Base-by-base conservation (phyloP, 2,113 vertebrate species). In the Myrmophylax atrothorax region DNA sequence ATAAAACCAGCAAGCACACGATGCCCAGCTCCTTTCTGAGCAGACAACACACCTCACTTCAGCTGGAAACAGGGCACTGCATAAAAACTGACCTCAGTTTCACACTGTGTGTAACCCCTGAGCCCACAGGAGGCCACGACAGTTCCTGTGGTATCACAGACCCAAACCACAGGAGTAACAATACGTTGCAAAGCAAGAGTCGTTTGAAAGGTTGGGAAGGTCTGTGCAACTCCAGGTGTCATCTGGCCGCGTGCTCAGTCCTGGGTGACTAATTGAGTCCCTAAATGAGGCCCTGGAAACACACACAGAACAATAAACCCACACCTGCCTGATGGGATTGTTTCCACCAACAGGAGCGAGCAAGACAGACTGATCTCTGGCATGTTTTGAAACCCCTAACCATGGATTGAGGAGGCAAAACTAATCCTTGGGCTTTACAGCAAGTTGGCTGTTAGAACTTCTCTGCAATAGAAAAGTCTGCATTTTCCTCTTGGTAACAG, bases 91-190 rank as follows among this genome's bases (percentile, higher is more conserved):
- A 17, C 14, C 12, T 42, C 8, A 47, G 26, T n/a, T 59, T 64
- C 52, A 37, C 53, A 3, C 9, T 4, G 0, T 2, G 14, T 47
- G 58, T 37, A 22, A 18, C 24, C 8, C 17, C 37, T 0, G 1
- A 42, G 31, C 10, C 44, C 26, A 7, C 18, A 5, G 24, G 16
- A 42, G 42, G 19, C 44, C 59, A 7, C 3, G 6, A n/a, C 28
- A 22, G 19, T 33, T 50, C 52, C 40, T 73, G 26, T 23, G 40
- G 35, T 9, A 26, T 12, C 49, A 33, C 37, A 50, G 11, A 37
- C 9, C 29, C 40, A 60, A 73, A 33, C 8, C 18, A 10, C 0
- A 50, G 49, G 5, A 38, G 25, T 23, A 69, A 10, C 12, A 50
- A 37, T 26, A 14, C 13, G 44, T 56, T 38, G 28, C 25, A 19